Percentiles rank a stretch among this genome's conserved stretches.
phyloP scores from a whole-genome alignment of 2,113 vertebrate species.

The Campylomormyrus numenius region DNA sequence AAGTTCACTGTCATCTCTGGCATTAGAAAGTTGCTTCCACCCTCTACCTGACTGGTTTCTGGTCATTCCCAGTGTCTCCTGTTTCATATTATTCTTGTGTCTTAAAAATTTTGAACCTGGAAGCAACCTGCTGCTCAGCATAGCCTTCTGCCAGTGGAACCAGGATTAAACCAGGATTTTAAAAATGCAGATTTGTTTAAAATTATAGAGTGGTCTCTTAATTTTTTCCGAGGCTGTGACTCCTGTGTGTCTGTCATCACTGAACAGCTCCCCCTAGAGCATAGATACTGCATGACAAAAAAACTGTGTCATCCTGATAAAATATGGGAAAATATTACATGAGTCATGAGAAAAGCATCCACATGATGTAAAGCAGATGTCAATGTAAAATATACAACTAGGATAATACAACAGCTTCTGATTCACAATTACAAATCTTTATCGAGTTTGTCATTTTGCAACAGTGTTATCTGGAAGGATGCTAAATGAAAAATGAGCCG shows the following conservation, averaged over 20 bases:
- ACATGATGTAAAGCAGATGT: background rate
- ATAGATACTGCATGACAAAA: background rate
- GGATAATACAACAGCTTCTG: background rate
- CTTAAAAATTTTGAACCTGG: background rate
- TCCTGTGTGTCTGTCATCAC: background rate
- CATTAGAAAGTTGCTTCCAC: too few species aligned
- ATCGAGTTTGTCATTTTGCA: background rate
- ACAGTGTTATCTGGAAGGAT: background rate
- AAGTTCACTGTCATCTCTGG: too few species aligned
- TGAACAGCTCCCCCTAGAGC: background rate
- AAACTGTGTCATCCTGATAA: background rate
- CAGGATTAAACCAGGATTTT: background rate
- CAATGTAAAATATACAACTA: background rate
- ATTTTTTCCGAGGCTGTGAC: background rate
- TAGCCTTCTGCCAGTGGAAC: background rate
- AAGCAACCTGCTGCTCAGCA: background rate
- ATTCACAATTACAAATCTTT: background rate
- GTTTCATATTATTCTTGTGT: too few species aligned
- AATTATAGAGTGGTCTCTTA: background rate
- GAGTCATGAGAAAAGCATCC: background rate
- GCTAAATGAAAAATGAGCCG: background rate
- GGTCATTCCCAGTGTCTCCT: too few species aligned
- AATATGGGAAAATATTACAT: background rate
- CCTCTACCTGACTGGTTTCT: too few species aligned
- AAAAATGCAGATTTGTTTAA: background rate